Percentiles rank a stretch among this genome's conserved stretches.
Conservation (phyloP, 2,888 invertebrate genomes). For the Anaspis maculata region DNA sequence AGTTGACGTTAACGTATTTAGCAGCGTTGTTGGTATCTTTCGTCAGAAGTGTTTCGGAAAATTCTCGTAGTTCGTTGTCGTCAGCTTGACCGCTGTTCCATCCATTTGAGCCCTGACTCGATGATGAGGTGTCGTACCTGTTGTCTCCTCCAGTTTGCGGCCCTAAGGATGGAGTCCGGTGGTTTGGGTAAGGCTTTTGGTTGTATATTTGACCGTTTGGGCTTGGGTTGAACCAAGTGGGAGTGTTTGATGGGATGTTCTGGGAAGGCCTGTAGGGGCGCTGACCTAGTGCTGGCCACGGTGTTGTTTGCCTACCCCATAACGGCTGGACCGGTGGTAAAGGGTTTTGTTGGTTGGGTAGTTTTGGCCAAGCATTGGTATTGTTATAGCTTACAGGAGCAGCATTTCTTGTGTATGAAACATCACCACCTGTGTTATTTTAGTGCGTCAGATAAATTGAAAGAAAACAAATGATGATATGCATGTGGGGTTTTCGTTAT, state of each 20-base stretch:
- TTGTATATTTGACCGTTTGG: slow-evolving; percentile 3
- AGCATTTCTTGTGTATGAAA: slow-evolving; percentile 6
- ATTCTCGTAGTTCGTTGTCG: slow-evolving; percentile 46
- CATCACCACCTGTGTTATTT: slow-evolving; percentile 15
- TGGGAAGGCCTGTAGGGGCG: slow-evolving; percentile 3
- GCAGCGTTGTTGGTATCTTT: slow-evolving; percentile 70
- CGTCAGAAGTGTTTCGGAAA: slow-evolving; percentile 62
- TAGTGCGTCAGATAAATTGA: too few relatives aligned
- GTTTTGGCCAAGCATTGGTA: background rate
- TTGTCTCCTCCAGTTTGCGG: slow-evolving; percentile 1
- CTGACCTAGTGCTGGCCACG: slow-evolving; percentile 27
- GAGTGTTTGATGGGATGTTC: slow-evolving; percentile 4
- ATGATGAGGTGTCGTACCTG: too few relatives aligned
- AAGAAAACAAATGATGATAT: too few relatives aligned
- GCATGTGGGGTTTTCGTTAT: too few relatives aligned
- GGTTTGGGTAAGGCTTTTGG: slow-evolving; percentile 3
- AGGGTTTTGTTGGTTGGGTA: slow-evolving; percentile 1
- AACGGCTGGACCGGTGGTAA: background rate
- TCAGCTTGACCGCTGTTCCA: slow-evolving; percentile 3
- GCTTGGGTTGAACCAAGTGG: slow-evolving; percentile 8
- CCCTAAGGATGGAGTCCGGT: slow-evolving; percentile 4
- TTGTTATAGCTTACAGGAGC: slow-evolving; percentile 1
- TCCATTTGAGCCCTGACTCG: too few relatives aligned
- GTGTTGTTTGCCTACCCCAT: slow-evolving; percentile 16
- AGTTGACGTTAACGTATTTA: slow-evolving; percentile 59